A percentile compares a stretch with the other conserved stretches of the same genome.
Evolutionary conservation across 2,888 invertebrate species (phyloP).

Genomic region (Scaptomyza flava): DNA sequence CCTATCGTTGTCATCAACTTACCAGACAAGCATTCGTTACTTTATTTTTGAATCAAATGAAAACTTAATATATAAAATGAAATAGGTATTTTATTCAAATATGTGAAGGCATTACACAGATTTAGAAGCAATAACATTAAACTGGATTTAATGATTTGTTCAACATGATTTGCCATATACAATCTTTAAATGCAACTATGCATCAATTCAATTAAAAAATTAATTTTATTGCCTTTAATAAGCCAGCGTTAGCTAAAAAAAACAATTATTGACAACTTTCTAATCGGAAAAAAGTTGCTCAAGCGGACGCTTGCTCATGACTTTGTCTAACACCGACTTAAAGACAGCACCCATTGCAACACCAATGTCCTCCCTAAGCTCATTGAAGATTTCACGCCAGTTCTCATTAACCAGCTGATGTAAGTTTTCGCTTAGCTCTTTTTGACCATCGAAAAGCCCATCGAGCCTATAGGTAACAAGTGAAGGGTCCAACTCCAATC

Average conservation of each 20-base stretch:
- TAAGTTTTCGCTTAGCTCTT: constrained; percentile 84
- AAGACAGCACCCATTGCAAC: constrained; percentile 81
- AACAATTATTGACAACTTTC: neutral
- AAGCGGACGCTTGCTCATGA: constrained; percentile 81
- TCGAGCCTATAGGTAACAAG: constrained; percentile 63
- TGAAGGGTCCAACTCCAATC: constrained; percentile 59
- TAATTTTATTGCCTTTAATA: neutral
- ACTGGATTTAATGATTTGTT: too few relatives aligned
- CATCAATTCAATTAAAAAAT: neutral
- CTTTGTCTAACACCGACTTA: constrained; percentile 77
- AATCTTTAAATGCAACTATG: neutral
- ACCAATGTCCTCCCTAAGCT: constrained; percentile 81
- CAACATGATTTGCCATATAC: too few relatives aligned
- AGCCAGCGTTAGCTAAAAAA: constrained; percentile 5
- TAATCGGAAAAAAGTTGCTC: constrained; percentile 60
- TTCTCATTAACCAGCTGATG: constrained; percentile 84
- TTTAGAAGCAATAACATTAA: neutral
- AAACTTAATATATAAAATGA: too few relatives aligned
- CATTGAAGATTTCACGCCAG: constrained; percentile 84
- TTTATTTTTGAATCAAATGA: too few relatives aligned
- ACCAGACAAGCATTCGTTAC: neutral
- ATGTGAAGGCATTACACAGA: neutral
- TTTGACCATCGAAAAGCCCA: constrained; percentile 85
- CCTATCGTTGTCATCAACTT: neutral
- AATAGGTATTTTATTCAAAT: neutral